These are phyloP conservation scores for Xerus inauris DNA, from an alignment of 2,113 vertebrate species.

Conservation along the genomic window DNA sequence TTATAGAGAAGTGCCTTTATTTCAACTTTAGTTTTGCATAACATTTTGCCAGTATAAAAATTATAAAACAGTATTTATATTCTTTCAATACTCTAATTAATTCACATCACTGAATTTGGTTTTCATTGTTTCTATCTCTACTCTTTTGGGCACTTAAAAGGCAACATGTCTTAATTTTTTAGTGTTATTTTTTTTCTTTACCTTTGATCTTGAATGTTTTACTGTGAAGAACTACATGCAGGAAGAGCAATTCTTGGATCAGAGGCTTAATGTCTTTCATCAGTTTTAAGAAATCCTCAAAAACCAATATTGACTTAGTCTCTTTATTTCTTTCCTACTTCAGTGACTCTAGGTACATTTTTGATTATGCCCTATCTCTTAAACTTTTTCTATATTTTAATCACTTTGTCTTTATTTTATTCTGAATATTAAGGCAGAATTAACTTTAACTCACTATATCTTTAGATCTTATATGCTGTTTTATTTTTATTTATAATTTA, in stretches of 20 bases:
- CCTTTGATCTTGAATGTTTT: neutral
- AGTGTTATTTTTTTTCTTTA: neutral
- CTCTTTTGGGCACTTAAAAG: neutral
- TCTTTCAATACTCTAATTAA: neutral
- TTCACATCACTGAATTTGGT: neutral
- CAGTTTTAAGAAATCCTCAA: neutral
- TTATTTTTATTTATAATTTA: neutral
- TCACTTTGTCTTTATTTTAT: neutral
- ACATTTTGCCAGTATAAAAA: neutral
- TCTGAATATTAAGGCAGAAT: neutral
- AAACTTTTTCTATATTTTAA: neutral
- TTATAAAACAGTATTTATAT: neutral
- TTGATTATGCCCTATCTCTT: neutral
- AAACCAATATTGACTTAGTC: neutral
- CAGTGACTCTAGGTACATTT: neutral
- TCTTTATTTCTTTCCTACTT: neutral
- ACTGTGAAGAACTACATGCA: neutral
- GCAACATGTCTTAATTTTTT: neutral
- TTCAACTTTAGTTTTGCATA: neutral
- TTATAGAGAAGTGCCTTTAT: neutral
- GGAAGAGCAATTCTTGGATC: neutral
- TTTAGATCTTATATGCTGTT: neutral
- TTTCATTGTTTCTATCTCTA: neutral
- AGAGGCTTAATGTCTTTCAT: neutral
- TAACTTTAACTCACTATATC: neutral